phyloP scores from a whole-genome alignment of 2,888 invertebrate genomes.

The Luffia ferchaultella region DNA sequence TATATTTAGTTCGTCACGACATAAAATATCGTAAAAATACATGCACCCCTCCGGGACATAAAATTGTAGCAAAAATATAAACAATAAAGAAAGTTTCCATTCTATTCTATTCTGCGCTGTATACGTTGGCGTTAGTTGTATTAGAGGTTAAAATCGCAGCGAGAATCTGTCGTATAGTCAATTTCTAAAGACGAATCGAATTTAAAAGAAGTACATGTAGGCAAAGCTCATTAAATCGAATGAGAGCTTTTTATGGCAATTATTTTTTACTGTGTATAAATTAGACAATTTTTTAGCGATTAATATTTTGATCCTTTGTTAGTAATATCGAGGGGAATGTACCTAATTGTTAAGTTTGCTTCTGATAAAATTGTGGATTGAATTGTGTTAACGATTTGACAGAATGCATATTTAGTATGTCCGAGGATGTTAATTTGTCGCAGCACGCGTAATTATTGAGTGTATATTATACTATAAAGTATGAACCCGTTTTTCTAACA shows the following conservation, averaged over 20 bases:
- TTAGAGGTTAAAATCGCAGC: no score
- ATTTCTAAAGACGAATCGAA: background rate
- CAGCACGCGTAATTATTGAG: background rate
- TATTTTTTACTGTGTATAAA: background rate
- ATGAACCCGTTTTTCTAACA: background rate
- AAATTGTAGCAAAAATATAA: no score
- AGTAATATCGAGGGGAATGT: slow-evolving; percentile 46
- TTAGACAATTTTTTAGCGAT: slow-evolving; percentile 61
- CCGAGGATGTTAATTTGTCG: background rate
- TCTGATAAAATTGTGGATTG: slow-evolving; percentile 15
- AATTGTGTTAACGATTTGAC: slow-evolving; percentile 27
- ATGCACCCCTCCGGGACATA: no score
- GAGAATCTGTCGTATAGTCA: no score
- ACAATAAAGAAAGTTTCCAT: no score
- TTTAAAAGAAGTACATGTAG: background rate
- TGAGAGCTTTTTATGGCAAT: background rate
- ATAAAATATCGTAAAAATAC: no score
- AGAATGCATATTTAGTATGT: slow-evolving; percentile 12
- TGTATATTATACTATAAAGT: background rate
- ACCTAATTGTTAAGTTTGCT: slow-evolving; percentile 53
- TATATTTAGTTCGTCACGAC: no score
- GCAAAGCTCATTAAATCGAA: background rate
- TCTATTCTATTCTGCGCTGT: no score
- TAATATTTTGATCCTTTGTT: slow-evolving; percentile 43
- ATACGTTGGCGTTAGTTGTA: no score